Evolutionary conservation across 2,113 vertebrate species (phyloP), one percentile per base, ranked within the genome.

Genomic region (Mugil cephalus): DNA sequence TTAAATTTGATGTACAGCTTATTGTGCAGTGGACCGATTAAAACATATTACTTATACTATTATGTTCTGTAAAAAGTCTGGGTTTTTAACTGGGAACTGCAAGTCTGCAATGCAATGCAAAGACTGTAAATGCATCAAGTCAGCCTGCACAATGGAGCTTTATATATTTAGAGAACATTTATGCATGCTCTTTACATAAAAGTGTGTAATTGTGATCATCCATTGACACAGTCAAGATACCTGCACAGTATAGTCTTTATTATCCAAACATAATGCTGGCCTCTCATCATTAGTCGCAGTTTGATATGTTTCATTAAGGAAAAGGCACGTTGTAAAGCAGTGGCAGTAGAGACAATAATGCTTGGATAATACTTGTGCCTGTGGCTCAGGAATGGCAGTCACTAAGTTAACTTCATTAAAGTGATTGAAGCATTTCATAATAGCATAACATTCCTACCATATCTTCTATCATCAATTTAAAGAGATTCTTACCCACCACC

Each of bases 341-440:
- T 83, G 83, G 82, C 79, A 90, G 80, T 84, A 59, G 51, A 77
- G 64, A 73, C 42, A 55, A 79, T 66, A 72, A n/a, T n/a, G n/a
- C 40, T 56, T 69, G 56, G 47, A 68, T 78, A 77, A 85, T 63
- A 79, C 69, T 62, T 74, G 51, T 72, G 73, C 63, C 74, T 55
- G 43, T 84, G 89, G 87, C 86, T 92, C 87, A 87, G 83, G 58
- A 83, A 77, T 74, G 74, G 87, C 88, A 91, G 76, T 84, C 47
- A 74, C 52, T 63, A 67, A 13, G 60, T 63, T 19, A 55, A 8
- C 60, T 43, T n/a, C 11, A 34, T 65, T 12, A 36, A 79, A 67
- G 67, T 51, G 66, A 74, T 40, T 51, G 4, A 42, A 51, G 18
- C 50, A 36, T 74, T 48, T 76, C 21, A 60, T 77, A 74, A 61